These are phyloP conservation scores for Nephrotoma appendiculata DNA, from an alignment of 2,888 invertebrate genomes.

Conservation along the genomic window DNA sequence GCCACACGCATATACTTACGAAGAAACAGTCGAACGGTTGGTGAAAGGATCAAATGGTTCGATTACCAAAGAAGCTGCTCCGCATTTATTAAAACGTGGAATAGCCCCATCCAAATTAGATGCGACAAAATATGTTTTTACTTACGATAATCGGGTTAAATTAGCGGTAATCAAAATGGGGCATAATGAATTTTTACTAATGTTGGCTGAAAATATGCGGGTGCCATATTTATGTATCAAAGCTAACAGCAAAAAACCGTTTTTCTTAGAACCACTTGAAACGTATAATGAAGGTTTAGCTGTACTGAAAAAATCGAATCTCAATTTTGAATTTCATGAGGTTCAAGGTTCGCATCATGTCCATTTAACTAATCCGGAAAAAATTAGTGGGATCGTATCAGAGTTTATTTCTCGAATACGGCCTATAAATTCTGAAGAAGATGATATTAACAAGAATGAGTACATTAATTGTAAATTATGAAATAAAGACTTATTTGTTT, in stretches of 20 bases:
- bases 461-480: background rate
- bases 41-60: constrained; percentile 41
- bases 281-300: constrained; percentile 37
- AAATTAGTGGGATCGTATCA: constrained; percentile 39
- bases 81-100: constrained; percentile 41
- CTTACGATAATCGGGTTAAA: constrained; percentile 45
- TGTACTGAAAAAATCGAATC: constrained; percentile 35
- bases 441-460: background rate
- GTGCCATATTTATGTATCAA: constrained; percentile 50
- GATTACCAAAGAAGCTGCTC: constrained; percentile 39
- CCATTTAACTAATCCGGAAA: constrained; percentile 54
- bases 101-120: constrained; percentile 38
- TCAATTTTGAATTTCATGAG: constrained; percentile 41
- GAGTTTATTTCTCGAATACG: constrained; percentile 29
- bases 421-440: background rate
- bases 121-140: constrained; percentile 44
- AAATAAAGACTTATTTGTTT: too few species aligned
- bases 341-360: constrained; percentile 60
- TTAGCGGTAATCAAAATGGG: constrained; percentile 15
- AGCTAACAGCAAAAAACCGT: constrained; percentile 21
- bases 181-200: constrained; percentile 35
- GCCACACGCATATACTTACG: constrained; percentile 46
- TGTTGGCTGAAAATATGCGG: constrained; percentile 39
- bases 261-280: background rate
- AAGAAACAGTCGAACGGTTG: constrained; percentile 45